Percentiles rank a stretch among this genome's conserved stretches.
Evolutionary conservation across 92 coral and sea anemone genomes (phyloP).

Genomic region (Phenganax subtilis): DNA sequence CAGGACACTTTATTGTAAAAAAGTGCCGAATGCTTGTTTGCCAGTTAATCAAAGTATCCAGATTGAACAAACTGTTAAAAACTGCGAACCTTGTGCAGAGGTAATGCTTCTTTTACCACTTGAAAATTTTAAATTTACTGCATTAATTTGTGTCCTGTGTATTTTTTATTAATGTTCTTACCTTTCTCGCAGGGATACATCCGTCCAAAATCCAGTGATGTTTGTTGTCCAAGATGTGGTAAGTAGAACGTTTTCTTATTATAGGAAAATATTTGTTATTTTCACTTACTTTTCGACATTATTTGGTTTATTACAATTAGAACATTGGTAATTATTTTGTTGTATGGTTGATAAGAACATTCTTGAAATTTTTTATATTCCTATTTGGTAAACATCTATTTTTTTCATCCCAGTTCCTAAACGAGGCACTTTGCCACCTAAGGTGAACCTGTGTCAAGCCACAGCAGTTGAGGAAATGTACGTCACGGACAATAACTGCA

Average conservation of each 20-base stretch:
- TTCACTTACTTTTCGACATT: background rate
- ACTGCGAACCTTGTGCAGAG: slow-evolving; percentile 66
- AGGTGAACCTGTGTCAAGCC: slow-evolving; percentile 15
- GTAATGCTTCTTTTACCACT: slow-evolving; percentile 34
- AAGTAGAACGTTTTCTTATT: background rate
- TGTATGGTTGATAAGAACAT: no score
- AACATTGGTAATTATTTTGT: no score
- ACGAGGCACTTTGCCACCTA: slow-evolving; percentile 7
- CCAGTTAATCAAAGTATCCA: slow-evolving; percentile 74
- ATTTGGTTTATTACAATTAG: no score
- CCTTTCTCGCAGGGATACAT: slow-evolving; percentile 38
- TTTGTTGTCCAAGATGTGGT: slow-evolving; percentile 50
- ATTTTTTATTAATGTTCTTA: background rate
- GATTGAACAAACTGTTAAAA: slow-evolving; percentile 47
- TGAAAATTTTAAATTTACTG: background rate
- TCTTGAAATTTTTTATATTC: no score
- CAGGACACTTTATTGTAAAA: slow-evolving; percentile 59
- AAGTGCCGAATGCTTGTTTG: slow-evolving; percentile 68
- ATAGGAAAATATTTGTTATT: background rate
- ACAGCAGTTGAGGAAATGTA: background rate
- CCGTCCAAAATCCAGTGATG: slow-evolving; percentile 43
- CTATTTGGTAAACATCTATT: background rate
- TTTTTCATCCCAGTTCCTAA: slow-evolving; percentile 33
- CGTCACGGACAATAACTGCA: slow-evolving; percentile 47
- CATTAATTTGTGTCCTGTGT: background rate